Base-by-base conservation (phyloP, 2,113 vertebrate species). In the Cavia aperea region DNA sequence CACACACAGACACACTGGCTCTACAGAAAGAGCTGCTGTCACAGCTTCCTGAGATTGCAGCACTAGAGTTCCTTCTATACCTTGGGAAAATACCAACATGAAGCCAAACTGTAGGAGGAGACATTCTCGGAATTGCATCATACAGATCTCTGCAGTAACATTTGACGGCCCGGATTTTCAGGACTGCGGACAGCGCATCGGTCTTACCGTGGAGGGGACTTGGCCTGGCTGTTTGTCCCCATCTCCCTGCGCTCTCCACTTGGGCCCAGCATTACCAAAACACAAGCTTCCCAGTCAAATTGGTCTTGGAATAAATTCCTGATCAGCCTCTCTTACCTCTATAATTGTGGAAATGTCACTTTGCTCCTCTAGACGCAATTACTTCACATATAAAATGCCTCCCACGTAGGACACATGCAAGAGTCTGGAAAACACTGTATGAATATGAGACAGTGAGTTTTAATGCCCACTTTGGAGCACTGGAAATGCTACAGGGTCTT, bases 111-210 rank as follows among this genome's bases (percentile, higher is more conserved):
- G 88, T 2, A 33, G 49, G 18, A 70, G 84, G 70, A 18, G 18
- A 43, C 7, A 14, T 13, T 39, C 54, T 86, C 33, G 54, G 54
- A 73, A 49, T 3, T 46, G 24, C 23, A 4, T 46, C 56, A 5
- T 4, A 24, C 3, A 0, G 14, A 60, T 85, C 29, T 49, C 58
- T 21, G 6, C 75, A 1, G 0, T 31, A 81, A 26, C 72, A 26
- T 7, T 81, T 26, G 36, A 9, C 1, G 0, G 0, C 14, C 1
- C 4, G 1, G 1, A 4, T 8, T 68, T 88, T 91, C 95, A 94
- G 93, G 0, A 92, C 95, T 5, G 0, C 4, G 78, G 78, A 96
- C 87, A 93, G 77, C n/a, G 86, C 86, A 1, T 0, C 0, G 4
- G 2, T 15, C 62, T 14, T 0, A 18, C 51, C 3, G 2, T 16